Percentiles rank a stretch among this genome's conserved stretches.
These are phyloP conservation scores for Leuciscus idus DNA, from an alignment of 2,113 vertebrate genomes.

Conservation along the genomic window DNA sequence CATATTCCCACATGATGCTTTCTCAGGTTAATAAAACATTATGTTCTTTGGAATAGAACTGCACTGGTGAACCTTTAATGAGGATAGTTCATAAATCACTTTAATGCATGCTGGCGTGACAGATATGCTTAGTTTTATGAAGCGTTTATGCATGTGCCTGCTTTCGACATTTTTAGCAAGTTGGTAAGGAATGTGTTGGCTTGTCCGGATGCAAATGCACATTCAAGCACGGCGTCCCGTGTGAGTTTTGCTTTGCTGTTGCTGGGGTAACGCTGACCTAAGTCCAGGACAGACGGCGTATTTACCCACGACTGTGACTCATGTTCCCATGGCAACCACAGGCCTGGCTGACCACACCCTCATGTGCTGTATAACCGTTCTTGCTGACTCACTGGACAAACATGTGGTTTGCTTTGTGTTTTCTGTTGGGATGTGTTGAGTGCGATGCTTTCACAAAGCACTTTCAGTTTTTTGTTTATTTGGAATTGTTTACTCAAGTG, in stretches of 20 bases:
- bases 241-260: slow-evolving; percentile 72
- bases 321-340: slow-evolving; percentile 68
- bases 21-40: slow-evolving; percentile 46
- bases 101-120: slow-evolving; percentile 3
- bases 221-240: slow-evolving; percentile 62
- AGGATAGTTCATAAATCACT: slow-evolving; percentile 60
- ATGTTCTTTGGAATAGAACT: not conserved
- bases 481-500: not conserved
- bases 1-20: slow-evolving; percentile 53
- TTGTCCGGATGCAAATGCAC: slow-evolving; percentile 63
- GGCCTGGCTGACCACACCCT: slow-evolving; percentile 71
- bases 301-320: slow-evolving; percentile 69
- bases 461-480: not conserved
- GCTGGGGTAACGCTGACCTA: slow-evolving; percentile 65
- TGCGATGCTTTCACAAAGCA: not conserved
- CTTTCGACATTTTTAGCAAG: not conserved
- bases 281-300: slow-evolving; percentile 54
- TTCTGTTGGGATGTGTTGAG: not conserved
- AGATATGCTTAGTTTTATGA: not conserved
- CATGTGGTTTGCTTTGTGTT: slow-evolving; percentile 38
- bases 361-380: slow-evolving; percentile 54
- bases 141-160: not conserved
- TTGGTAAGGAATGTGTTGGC: slow-evolving; percentile 7
- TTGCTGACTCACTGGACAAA: slow-evolving; percentile 71
- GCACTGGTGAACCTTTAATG: not conserved